Base-by-base conservation (phyloP, 2,888 invertebrate genomes). In the Aethes cnicana region DNA sequence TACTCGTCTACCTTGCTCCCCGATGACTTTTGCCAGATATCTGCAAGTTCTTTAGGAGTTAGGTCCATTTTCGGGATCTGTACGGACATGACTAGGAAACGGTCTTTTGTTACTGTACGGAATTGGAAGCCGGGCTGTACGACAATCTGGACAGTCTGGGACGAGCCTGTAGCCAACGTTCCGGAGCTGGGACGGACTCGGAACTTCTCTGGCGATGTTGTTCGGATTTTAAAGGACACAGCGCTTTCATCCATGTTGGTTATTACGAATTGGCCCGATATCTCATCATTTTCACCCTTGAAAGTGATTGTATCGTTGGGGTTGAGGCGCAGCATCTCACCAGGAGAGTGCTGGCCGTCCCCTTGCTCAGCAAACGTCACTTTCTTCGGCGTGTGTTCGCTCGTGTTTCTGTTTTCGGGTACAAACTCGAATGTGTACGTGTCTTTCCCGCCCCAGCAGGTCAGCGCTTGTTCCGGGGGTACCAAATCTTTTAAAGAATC, bases 121-220 rank as follows among this genome's bases (percentile, higher is more conserved):
- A 93, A 64, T 56, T 92, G 92, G 65, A 93, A 94, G 3, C 95
- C 95, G 8, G 94, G 91, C 65, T 95, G 94, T 1, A 97, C 90
- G 3, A 94, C 92, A 1, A 98, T 95, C 26, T 91, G 90, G 0
- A 98, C 92, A 0, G 90, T 89, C 26, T 92, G 91, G 0, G 90
- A 88, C 2, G 91, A 91, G 5, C 93, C 93, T 0, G 94, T 92
- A 1, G 90, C 82, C 43, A 98, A 75, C 4, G 93, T 85, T 0
- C 98, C 98, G 4, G 94, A 93, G 65, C 96, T 97, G 0, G 98
- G 98, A 44, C 96, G 92, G 1, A 99, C 98, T 20, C 97, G 91
- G 84, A 97, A 98, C 79, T 97, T 98, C 68, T 98, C 97, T 0
- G 98, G 98, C 0, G 97, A 95, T 2, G 98, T 98, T 8, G 98